Base-by-base conservation (phyloP, 2,888 invertebrate genomes). In the Drosophila recens region DNA sequence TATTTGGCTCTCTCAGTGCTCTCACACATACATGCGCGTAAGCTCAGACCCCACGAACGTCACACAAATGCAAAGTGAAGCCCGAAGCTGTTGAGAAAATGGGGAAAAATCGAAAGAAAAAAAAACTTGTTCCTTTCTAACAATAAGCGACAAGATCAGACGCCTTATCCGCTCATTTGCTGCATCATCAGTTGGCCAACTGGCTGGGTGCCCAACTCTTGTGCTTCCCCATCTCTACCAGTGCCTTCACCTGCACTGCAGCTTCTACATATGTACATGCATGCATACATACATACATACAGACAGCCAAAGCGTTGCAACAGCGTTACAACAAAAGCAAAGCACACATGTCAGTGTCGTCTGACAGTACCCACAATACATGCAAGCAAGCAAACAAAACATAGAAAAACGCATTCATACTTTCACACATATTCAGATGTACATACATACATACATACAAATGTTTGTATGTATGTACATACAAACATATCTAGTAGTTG, bases 121-220 rank as follows among this genome's bases (percentile, higher is more conserved):
- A 53, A 76, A 79, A 79, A 79, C 79, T 74, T 78, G 81, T 79
- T 79, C 78, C 79, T 78, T 79, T 78, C 73, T 76, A 77, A 73
- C 67, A 77, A 62, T 64, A 62, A 69, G 75, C 68, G 76, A 79
- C 76, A 80, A 80, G 80, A 75, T 79, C 80, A 72, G 66, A 63
- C 59, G 80, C 43, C 66, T 79, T 68, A 66, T 64, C 73, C 73
- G 69, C 73, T 65, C 67, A 77, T 75, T 75, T 71, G 53, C 72
- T 56, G 67, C 78, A 63, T 64, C 74, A 78, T 67, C 79, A 74
- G 79, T 77, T 75, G 63, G 70, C 66, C 71, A 69, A 66, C 68
- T 43, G 51, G 54, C 66, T 58, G 70, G 23, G 23, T 52, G 38
- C 52, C 38, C 43, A 30, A n/a, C 61, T 53, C 42, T 23, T 64